Conservation (phyloP, 92 coral and sea anemone genomes). For the Heliopora coerulea region DNA sequence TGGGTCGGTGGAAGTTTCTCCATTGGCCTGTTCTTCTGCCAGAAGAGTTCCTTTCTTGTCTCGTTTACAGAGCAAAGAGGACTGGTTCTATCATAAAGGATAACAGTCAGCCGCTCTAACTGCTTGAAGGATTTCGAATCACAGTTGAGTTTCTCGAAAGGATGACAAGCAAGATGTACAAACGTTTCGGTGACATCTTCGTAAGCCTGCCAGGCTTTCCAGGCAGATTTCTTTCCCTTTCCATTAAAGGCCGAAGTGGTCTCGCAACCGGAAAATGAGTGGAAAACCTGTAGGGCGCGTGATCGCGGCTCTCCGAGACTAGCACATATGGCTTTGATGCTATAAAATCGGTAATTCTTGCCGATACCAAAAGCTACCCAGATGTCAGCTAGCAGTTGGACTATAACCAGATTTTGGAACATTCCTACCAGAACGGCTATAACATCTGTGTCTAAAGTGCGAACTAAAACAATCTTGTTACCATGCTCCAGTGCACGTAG, state of each 20-base stretch:
- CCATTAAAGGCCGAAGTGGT: too few species aligned
- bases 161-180: slow-evolving; percentile 1
- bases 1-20: slow-evolving; percentile 5
- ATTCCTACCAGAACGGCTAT: slow-evolving; percentile 26
- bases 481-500: slow-evolving; percentile 47
- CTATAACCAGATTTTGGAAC: slow-evolving; percentile 36
- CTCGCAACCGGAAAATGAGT: slow-evolving; percentile 59
- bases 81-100: slow-evolving; percentile 18
- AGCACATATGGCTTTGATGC: slow-evolving; percentile 46
- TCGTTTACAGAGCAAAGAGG: neutral
- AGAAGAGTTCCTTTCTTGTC: neutral
- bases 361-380: slow-evolving; percentile 56
- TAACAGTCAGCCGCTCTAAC: neutral
- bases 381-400: slow-evolving; percentile 17
- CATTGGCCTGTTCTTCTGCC: neutral
- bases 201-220: slow-evolving; percentile 44
- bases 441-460: slow-evolving; percentile 61
- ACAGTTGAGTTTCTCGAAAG: neutral
- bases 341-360: slow-evolving; percentile 48
- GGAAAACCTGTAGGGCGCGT: slow-evolving; percentile 39
- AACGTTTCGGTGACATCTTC: slow-evolving; percentile 1
- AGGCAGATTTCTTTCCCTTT: slow-evolving; percentile 54
- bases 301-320: slow-evolving; percentile 21
- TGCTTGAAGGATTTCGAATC: neutral
- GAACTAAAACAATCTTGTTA: slow-evolving; percentile 24